Evolutionary conservation across 1,140 invertebrate species (phyloP).

Genomic region (Batillaria attramentaria): DNA sequence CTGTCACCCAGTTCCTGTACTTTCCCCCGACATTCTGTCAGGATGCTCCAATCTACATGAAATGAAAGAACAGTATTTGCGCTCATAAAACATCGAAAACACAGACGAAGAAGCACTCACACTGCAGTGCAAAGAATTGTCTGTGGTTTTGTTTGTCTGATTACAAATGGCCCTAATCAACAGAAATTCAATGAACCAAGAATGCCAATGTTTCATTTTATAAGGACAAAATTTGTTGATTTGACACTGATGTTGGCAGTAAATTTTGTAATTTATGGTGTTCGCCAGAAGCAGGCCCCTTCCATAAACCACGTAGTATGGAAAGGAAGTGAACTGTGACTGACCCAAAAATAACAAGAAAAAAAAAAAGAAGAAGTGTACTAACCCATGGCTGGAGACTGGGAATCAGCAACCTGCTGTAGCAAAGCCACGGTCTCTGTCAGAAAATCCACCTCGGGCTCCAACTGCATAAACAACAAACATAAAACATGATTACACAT

Average conservation of each 20-base stretch:
- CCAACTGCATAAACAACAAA: not conserved
- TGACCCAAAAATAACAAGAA: not conserved
- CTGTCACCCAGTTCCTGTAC: not conserved
- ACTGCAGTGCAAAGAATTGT: not conserved
- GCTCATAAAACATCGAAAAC: not conserved
- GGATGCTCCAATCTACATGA: conserved; percentile 2
- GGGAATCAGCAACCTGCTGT: not conserved
- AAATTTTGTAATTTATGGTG: not conserved
- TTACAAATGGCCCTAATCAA: too few species aligned
- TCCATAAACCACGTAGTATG: not conserved
- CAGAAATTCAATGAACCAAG: not conserved
- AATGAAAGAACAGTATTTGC: not conserved
- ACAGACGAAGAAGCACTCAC: not conserved
- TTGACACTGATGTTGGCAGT: too few species aligned
- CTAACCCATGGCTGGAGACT: not conserved
- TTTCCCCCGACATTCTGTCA: not conserved
- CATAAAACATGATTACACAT: conserved; percentile 10
- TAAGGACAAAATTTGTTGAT: not conserved
- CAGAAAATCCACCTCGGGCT: not conserved
- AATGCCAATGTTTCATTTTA: not conserved
- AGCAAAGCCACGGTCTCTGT: not conserved
- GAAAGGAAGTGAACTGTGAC: not conserved
- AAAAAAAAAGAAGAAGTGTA: not conserved
- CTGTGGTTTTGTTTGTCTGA: too few species aligned
- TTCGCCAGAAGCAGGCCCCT: not conserved